phyloP scores from a whole-genome alignment of 2,797 vertebrate genomes.

The Urophycis tenuis region DNA sequence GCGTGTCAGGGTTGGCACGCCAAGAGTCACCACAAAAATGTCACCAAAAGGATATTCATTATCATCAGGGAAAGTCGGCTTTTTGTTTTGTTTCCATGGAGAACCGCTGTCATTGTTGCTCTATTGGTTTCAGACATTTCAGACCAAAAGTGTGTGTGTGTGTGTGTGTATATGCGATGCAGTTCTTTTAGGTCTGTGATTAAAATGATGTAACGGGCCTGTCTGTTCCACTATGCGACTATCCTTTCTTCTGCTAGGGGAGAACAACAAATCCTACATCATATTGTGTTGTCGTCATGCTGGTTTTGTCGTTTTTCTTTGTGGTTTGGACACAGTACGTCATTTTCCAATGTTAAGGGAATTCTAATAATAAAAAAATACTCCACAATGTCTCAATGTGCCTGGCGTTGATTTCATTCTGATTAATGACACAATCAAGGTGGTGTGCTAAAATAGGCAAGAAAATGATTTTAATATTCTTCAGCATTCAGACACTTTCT shows the following conservation, averaged over 20 bases:
- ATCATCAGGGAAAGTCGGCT: not conserved
- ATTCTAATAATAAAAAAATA: conserved; percentile 32
- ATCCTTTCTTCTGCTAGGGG: not conserved
- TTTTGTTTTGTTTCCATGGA: conserved; percentile 17
- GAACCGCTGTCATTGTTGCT: not conserved
- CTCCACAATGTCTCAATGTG: not conserved
- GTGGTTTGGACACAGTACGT: conserved; percentile 54
- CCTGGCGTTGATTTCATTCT: not conserved
- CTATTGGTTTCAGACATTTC: not conserved
- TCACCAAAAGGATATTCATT: not conserved
- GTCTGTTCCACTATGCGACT: conserved; percentile 17
- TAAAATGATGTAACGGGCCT: not conserved
- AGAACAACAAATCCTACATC: conserved; percentile 15
- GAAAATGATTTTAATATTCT: not conserved
- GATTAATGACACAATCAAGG: not conserved
- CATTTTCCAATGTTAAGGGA: conserved; percentile 50
- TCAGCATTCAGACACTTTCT: not conserved
- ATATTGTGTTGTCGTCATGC: conserved; percentile 25
- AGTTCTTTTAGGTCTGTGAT: conserved; percentile 6
- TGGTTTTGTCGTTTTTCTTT: conserved; percentile 32
- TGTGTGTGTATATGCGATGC: conserved; percentile 10
- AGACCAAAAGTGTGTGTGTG: no score
- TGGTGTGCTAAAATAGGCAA: not conserved
- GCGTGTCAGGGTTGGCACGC: not conserved
- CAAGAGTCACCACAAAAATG: not conserved